These are phyloP conservation scores for Mythimna impura DNA, from an alignment of 2,888 invertebrate species.

Conservation along the genomic window DNA sequence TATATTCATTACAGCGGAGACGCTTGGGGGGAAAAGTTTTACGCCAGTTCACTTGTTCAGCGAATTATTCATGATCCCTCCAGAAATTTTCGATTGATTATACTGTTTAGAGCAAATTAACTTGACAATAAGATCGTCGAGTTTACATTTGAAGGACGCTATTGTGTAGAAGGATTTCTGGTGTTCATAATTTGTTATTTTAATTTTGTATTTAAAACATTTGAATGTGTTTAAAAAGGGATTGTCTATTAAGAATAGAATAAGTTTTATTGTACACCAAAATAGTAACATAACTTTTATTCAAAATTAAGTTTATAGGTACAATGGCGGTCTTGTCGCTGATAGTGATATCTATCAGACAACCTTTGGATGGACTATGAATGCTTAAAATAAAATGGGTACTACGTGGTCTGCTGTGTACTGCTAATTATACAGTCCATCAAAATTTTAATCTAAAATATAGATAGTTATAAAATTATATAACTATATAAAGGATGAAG, in stretches of 20 bases:
- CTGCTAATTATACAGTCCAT: no score
- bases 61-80: constrained; percentile 84
- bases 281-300: no score
- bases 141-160: constrained; percentile 23
- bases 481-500: no score
- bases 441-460: no score
- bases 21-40: constrained; percentile 70
- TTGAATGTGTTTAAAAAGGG: background rate
- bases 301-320: no score
- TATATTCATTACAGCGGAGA: constrained; percentile 69
- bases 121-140: constrained; percentile 50
- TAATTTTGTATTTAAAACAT: background rate
- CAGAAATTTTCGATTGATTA: constrained; percentile 81
- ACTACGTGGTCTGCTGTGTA: no score
- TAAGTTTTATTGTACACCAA: background rate
- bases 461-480: no score
- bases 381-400: no score
- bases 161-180: constrained; percentile 22
- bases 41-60: constrained; percentile 70
- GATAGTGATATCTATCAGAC: no score
- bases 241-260: background rate
- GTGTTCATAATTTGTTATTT: constrained; percentile 10
- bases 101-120: constrained; percentile 80
- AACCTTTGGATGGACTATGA: no score
- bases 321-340: no score